A percentile compares a stretch with the other conserved stretches of the same genome.
Evolutionary conservation across 2,797 vertebrate species (phyloP).

Genomic region (Craterocephalus amniculus): DNA sequence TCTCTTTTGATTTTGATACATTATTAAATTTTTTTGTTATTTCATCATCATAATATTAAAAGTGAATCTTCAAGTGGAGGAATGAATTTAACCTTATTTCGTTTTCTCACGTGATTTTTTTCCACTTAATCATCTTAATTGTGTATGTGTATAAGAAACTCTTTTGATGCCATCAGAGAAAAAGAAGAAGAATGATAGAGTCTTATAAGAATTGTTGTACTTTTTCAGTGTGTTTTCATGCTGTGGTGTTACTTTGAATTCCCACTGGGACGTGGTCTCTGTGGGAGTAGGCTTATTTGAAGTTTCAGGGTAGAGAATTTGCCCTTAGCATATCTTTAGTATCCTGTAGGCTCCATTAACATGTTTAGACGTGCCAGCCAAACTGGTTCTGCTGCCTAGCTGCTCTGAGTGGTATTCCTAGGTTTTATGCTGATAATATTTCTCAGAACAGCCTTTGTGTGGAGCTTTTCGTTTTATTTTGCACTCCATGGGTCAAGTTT

Average conservation of each 20-base stretch:
- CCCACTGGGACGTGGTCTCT: background rate
- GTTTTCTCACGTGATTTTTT: background rate
- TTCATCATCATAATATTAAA: background rate
- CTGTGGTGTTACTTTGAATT: background rate
- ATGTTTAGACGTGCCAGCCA: constrained; percentile 69
- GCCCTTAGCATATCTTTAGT: constrained; percentile 31
- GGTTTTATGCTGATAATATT: constrained; percentile 48
- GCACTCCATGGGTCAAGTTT: constrained; percentile 3
- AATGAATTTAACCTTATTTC: background rate
- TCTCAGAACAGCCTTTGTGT: constrained; percentile 21
- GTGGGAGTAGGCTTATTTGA: constrained; percentile 7
- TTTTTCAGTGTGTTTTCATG: constrained; percentile 1
- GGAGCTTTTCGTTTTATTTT: constrained; percentile 2
- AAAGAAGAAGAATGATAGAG: background rate
- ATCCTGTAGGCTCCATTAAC: constrained; percentile 39
- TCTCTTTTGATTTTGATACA: background rate
- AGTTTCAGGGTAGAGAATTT: constrained; percentile 29
- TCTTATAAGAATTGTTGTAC: background rate
- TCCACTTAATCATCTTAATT: background rate
- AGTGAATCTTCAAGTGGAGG: background rate
- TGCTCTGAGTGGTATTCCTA: constrained; percentile 40
- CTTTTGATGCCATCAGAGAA: constrained; percentile 4
- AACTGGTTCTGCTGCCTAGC: constrained; percentile 75
- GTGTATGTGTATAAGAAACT: background rate
- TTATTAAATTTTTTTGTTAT: background rate